These are phyloP conservation scores for Phymastichus coffea DNA, from an alignment of 1,140 invertebrate genomes.

Conservation along the genomic window DNA sequence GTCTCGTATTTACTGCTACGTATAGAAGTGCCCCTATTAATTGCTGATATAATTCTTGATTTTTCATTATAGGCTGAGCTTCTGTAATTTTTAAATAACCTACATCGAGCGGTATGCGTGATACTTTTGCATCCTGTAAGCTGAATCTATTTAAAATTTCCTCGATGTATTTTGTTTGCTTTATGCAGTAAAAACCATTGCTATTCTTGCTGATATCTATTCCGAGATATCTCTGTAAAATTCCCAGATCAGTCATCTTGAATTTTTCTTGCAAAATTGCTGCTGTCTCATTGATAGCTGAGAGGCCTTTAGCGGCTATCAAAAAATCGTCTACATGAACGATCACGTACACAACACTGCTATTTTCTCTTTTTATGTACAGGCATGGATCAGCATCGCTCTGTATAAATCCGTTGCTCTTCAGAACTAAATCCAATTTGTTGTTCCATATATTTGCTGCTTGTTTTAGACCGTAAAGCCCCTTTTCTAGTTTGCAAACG, in stretches of 20 bases:
- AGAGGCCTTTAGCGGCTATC: not conserved
- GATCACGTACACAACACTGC: conserved; percentile 15
- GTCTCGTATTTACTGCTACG: not conserved
- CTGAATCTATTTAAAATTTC: not conserved
- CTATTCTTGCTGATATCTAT: not conserved
- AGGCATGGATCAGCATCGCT: no score
- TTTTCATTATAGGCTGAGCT: not conserved
- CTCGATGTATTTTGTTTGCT: not conserved
- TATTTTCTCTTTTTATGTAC: no score
- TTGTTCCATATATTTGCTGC: no score
- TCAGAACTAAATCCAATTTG: no score
- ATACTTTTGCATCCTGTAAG: not conserved
- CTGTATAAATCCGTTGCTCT: no score
- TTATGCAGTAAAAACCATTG: not conserved
- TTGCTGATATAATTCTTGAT: not conserved
- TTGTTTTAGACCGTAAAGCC: no score
- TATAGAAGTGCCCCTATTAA: conserved; percentile 10
- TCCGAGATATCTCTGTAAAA: not conserved
- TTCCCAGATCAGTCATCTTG: not conserved
- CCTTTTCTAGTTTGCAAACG: conserved; percentile 5
- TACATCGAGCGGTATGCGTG: not conserved
- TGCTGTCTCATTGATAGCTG: not conserved
- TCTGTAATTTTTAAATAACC: conserved; percentile 13
- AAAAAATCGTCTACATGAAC: not conserved
- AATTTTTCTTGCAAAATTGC: not conserved